Evolutionary conservation across 2,888 invertebrate genomes (phyloP).

Genomic region (Melolontha melolontha): DNA sequence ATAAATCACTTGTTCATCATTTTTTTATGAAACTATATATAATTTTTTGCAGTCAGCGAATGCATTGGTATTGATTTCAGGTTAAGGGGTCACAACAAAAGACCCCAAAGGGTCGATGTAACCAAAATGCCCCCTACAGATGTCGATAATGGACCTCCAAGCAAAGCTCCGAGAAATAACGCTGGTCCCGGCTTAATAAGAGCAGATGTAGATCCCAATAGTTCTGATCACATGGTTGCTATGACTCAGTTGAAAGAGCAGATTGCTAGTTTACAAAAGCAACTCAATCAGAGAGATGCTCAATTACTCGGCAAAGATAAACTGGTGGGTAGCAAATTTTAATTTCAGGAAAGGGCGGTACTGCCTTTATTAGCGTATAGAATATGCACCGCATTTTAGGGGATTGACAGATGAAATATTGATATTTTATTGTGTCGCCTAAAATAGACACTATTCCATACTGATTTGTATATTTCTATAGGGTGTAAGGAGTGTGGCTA

Average conservation of each 20-base stretch:
- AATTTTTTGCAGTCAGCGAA: too few species aligned
- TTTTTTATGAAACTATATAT: too few species aligned
- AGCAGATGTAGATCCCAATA: conserved; percentile 81
- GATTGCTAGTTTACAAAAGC: conserved; percentile 91
- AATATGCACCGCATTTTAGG: too few species aligned
- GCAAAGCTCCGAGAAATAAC: conserved; percentile 66
- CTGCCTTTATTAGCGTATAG: too few species aligned
- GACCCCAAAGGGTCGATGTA: conserved; percentile 75
- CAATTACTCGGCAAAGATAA: conserved; percentile 91
- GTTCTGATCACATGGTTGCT: conserved; percentile 93
- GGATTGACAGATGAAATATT: too few species aligned
- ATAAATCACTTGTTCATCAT: too few species aligned
- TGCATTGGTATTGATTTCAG: conserved; percentile 61
- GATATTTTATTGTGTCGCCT: too few species aligned
- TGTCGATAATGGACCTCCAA: conserved; percentile 66
- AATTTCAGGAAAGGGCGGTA: neutral
- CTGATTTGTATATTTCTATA: too few species aligned
- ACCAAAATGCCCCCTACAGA: conserved; percentile 69
- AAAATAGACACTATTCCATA: too few species aligned
- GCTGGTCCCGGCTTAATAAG: conserved; percentile 61
- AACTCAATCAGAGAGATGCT: conserved; percentile 85
- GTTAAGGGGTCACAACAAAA: conserved; percentile 77
- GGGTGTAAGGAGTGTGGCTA: too few species aligned
- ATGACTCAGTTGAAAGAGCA: conserved; percentile 95
- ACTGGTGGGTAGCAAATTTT: conserved; percentile 72